Evolutionary conservation across 2,113 vertebrate genomes (phyloP).

Genomic region (Aleadryas rufinucha): DNA sequence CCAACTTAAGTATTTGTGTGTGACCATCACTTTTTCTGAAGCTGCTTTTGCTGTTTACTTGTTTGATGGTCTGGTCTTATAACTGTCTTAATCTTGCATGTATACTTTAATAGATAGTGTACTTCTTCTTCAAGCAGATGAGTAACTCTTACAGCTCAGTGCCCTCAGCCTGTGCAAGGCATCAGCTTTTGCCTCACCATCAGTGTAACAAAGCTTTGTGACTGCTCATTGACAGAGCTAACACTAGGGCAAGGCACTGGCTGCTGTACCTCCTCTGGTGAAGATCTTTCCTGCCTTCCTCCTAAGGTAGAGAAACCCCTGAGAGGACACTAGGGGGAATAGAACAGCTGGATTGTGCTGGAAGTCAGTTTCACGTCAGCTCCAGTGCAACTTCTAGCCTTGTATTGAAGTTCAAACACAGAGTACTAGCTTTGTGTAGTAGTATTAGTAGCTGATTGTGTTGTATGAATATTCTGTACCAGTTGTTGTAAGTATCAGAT

Average conservation of each 20-base stretch:
- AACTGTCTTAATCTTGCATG: background rate
- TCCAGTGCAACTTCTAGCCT: background rate
- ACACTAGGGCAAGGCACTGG: background rate
- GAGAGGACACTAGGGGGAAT: background rate
- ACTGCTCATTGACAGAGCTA: background rate
- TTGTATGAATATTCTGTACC: background rate
- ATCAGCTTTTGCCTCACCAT: background rate
- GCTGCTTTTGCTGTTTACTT: background rate
- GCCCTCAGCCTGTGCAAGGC: background rate
- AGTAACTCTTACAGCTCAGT: background rate
- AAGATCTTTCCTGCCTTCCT: background rate
- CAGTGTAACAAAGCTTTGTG: background rate
- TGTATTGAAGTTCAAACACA: background rate
- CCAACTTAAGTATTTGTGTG: background rate
- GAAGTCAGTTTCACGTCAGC: background rate
- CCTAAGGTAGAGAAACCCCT: background rate
- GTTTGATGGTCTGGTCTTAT: background rate
- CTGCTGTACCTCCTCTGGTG: background rate
- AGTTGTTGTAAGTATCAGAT: background rate
- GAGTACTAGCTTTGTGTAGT: no score
- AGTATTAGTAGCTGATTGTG: background rate
- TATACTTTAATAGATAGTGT: background rate
- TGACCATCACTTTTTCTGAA: background rate
- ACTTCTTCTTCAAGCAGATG: background rate
- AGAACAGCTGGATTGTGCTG: background rate